Conservation (phyloP, 2,888 invertebrate species). For the Hecatera dysodea region DNA sequence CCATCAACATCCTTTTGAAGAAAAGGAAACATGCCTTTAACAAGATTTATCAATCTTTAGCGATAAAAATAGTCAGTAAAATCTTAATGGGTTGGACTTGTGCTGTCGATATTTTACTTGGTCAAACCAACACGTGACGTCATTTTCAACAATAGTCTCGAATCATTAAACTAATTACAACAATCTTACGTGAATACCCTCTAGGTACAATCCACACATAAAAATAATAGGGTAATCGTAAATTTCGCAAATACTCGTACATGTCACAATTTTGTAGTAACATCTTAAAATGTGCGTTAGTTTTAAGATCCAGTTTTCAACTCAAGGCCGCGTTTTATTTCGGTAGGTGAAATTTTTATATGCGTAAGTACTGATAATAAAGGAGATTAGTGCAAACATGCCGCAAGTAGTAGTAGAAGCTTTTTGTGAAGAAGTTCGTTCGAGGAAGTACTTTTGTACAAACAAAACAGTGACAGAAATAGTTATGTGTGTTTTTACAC, state of each 20-base stretch:
- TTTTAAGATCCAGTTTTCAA: constrained; percentile 38
- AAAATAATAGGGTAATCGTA: constrained; percentile 19
- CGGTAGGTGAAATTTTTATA: constrained; percentile 26
- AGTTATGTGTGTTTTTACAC: too few relatives aligned
- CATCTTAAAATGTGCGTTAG: constrained; percentile 46
- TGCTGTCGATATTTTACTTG: too few relatives aligned
- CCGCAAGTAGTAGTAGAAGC: background rate
- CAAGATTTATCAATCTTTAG: too few relatives aligned
- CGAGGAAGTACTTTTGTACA: too few relatives aligned
- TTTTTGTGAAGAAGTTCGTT: too few relatives aligned
- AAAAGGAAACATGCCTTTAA: too few relatives aligned
- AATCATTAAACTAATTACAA: background rate
- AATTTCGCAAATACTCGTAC: constrained; percentile 30
- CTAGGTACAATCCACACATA: background rate
- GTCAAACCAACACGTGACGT: too few relatives aligned
- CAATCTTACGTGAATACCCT: constrained; percentile 17
- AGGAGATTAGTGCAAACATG: background rate
- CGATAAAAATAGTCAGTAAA: too few relatives aligned
- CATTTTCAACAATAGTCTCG: too few relatives aligned
- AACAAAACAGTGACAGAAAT: too few relatives aligned
- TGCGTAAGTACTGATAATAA: background rate
- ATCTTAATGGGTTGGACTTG: too few relatives aligned
- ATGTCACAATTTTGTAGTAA: constrained; percentile 29
- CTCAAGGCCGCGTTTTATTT: constrained; percentile 42
- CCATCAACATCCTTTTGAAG: too few relatives aligned